Conservation (phyloP, 2,113 vertebrate species). For the Psilopsiagon aymara region DNA sequence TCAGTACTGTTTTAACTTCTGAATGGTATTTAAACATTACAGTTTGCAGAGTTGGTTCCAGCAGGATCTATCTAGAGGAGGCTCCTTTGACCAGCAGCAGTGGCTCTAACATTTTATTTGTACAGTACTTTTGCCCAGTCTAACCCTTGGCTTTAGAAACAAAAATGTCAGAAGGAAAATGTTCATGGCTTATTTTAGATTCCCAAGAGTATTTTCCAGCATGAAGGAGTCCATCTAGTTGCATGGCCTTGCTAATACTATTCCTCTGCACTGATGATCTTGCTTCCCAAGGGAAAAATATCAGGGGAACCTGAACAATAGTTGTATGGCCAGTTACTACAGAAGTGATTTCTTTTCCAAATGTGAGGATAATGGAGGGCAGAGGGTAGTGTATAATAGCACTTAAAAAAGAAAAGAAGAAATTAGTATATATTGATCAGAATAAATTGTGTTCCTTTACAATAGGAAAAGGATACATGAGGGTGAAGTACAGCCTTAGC, state of each 20-base stretch:
- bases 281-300: not conserved
- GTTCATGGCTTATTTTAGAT: slow-evolving; percentile 27
- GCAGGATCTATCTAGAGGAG: slow-evolving; percentile 15
- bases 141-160: slow-evolving; percentile 26
- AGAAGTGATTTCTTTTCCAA: not conserved
- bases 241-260: not conserved
- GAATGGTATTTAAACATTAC: slow-evolving; percentile 52
- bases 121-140: not conserved
- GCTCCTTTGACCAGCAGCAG: slow-evolving; percentile 23
- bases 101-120: not conserved
- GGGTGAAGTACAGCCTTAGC: not conserved
- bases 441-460: not conserved
- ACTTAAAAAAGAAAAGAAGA: not conserved
- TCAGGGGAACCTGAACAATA: not conserved
- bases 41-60: slow-evolving; percentile 1
- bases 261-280: not conserved
- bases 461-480: not conserved
- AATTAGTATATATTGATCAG: not conserved
- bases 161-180: slow-evolving; percentile 30
- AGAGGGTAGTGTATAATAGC: not conserved
- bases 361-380: not conserved
- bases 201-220: slow-evolving; percentile 21
- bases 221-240: not conserved
- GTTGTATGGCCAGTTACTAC: not conserved
- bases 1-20: slow-evolving; percentile 61